Evolutionary conservation across 53 echinoderm and acorn worm genomes (phyloP).

Genomic region (Holothuria scabra): DNA sequence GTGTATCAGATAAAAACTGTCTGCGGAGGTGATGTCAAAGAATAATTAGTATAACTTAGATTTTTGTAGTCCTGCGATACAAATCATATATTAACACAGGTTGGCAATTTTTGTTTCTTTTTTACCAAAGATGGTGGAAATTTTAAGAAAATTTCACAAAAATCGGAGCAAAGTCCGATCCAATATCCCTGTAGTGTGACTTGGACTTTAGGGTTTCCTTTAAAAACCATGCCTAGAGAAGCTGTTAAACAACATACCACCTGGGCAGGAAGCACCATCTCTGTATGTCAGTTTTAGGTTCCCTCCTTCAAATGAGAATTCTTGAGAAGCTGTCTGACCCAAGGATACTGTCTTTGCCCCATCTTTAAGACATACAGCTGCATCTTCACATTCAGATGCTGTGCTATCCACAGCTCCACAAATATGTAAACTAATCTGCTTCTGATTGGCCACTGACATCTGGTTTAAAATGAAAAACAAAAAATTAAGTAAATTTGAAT

Average conservation of each 20-base stretch:
- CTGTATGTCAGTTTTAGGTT: constrained; percentile 73
- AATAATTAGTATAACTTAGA: too few species aligned
- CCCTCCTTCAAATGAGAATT: constrained; percentile 71
- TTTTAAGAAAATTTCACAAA: too few species aligned
- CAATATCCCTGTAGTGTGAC: too few species aligned
- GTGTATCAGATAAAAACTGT: too few species aligned
- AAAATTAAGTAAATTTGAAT: too few species aligned
- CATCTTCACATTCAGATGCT: constrained; percentile 49
- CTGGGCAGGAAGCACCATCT: constrained; percentile 67
- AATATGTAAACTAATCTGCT: constrained; percentile 58
- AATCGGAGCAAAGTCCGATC: too few species aligned
- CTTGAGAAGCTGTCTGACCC: constrained; percentile 64
- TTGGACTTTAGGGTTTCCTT: neutral
- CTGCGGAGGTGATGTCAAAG: too few species aligned
- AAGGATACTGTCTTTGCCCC: constrained; percentile 50
- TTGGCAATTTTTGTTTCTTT: too few species aligned
- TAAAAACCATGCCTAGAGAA: too few species aligned
- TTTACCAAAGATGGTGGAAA: too few species aligned
- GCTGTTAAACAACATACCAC: constrained; percentile 64
- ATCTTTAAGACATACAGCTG: constrained; percentile 75
- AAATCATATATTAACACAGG: too few species aligned
- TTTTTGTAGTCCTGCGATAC: too few species aligned
- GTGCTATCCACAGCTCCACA: constrained; percentile 54
- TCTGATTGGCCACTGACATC: constrained; percentile 39
- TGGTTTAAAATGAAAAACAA: constrained; percentile 8